phyloP scores from a whole-genome alignment of 2,113 vertebrate genomes.

The Gracilinanus agilis region DNA sequence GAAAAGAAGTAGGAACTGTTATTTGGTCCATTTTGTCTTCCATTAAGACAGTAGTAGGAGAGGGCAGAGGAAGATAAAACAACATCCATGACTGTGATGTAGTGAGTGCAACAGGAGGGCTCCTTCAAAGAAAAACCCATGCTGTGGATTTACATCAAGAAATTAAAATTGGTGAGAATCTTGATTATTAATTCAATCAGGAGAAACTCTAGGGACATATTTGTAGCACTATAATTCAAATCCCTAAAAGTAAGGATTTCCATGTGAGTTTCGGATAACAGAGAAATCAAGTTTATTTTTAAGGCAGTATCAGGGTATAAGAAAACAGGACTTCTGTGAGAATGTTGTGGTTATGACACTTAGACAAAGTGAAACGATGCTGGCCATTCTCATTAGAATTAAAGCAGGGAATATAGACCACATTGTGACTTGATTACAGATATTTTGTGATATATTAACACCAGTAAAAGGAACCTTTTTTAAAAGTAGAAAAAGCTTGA shows the following conservation, averaged over 20 bases:
- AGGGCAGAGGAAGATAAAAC: not conserved
- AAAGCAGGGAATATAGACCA: not conserved
- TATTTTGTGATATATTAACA: not conserved
- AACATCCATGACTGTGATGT: not conserved
- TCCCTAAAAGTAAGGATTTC: not conserved
- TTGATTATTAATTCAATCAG: not conserved
- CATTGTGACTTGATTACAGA: not conserved
- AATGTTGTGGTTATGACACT: not conserved
- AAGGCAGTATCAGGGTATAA: not conserved
- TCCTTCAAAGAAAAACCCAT: not conserved
- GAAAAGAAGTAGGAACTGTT: not conserved
- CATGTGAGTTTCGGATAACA: not conserved
- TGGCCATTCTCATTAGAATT: not conserved
- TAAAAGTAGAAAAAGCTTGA: not conserved
- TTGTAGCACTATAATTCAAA: not conserved
- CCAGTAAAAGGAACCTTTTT: not conserved
- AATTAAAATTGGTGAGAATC: not conserved
- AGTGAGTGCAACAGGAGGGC: not conserved
- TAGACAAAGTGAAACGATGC: not conserved
- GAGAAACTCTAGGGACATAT: not conserved
- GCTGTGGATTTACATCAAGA: not conserved
- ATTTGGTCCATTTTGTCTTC: not conserved
- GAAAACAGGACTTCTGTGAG: not conserved
- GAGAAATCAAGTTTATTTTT: not conserved
- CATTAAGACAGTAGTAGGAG: not conserved